Conservation (phyloP, 2,113 vertebrate species). For the Nycticebus coucang region DNA sequence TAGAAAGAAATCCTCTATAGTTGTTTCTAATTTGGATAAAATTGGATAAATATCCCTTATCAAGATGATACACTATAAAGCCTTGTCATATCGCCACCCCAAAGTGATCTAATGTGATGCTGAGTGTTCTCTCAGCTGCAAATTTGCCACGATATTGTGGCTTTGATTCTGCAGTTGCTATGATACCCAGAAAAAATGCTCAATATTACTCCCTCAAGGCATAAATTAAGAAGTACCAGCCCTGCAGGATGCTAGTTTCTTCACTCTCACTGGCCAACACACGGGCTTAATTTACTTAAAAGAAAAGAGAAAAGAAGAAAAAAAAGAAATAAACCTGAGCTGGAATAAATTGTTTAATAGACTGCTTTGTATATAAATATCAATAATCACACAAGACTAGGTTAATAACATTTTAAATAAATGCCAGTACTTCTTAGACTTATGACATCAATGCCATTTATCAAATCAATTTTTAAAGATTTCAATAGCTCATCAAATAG, state of each 20-base stretch:
- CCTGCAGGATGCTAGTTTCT: not conserved
- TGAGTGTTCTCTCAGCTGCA: not conserved
- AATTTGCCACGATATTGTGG: not conserved
- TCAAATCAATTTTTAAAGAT: not conserved
- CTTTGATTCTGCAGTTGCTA: conserved; percentile 26
- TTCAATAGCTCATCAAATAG: not conserved
- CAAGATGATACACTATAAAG: not conserved
- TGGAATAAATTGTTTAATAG: not conserved
- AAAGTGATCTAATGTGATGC: not conserved
- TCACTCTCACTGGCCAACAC: not conserved
- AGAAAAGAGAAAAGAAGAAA: not conserved
- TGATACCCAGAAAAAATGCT: not conserved
- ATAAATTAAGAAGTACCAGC: conserved; percentile 12
- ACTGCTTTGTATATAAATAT: not conserved
- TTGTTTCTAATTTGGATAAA: conserved; percentile 11
- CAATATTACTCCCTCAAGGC: not conserved
- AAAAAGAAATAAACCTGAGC: not conserved
- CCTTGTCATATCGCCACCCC: not conserved
- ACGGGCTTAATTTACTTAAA: not conserved
- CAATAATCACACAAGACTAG: not conserved
- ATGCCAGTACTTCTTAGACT: not conserved
- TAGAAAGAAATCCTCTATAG: not conserved
- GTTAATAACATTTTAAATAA: not conserved
- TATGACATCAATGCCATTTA: not conserved
- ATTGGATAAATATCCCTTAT: conserved; percentile 26